Evolutionary conservation across 2,797 vertebrate genomes (phyloP).

Genomic region (Masticophis lateralis): DNA sequence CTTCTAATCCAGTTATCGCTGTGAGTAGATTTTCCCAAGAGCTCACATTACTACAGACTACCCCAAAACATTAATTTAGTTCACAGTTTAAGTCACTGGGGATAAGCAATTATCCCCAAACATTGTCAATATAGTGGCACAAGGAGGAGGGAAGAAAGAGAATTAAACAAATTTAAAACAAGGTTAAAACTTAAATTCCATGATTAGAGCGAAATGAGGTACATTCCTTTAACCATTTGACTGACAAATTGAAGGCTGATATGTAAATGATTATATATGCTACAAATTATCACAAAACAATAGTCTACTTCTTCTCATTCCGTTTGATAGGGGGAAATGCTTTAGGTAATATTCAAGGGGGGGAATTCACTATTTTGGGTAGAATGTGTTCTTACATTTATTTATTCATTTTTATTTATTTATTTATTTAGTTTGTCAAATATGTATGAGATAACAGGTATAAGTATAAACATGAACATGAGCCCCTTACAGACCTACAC

Average conservation of each 20-base stretch:
- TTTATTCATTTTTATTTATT: no score
- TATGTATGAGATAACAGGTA: no score
- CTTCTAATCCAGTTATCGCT: conserved; percentile 32
- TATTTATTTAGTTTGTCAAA: no score
- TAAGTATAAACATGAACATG: no score
- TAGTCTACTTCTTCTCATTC: neutral
- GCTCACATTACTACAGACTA: conserved; percentile 9
- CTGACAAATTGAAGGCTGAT: neutral
- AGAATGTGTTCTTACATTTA: neutral
- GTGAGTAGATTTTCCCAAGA: conserved; percentile 9
- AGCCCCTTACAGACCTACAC: no score
- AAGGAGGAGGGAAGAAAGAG: neutral
- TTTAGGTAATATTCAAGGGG: neutral
- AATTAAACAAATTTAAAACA: neutral
- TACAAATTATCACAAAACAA: neutral
- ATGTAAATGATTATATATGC: neutral
- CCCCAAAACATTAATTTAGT: conserved; percentile 4
- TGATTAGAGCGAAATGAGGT: neutral
- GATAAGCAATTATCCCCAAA: conserved; percentile 1
- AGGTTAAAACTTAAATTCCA: neutral
- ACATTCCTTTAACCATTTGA: neutral
- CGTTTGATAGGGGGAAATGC: neutral
- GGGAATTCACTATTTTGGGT: neutral
- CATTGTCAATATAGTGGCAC: conserved; percentile 14
- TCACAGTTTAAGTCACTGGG: conserved; percentile 35